Evolutionary conservation across 2,113 vertebrate genomes (phyloP), one percentile per base, ranked within the genome.

Genomic region (Entomyzon cyanotis): DNA sequence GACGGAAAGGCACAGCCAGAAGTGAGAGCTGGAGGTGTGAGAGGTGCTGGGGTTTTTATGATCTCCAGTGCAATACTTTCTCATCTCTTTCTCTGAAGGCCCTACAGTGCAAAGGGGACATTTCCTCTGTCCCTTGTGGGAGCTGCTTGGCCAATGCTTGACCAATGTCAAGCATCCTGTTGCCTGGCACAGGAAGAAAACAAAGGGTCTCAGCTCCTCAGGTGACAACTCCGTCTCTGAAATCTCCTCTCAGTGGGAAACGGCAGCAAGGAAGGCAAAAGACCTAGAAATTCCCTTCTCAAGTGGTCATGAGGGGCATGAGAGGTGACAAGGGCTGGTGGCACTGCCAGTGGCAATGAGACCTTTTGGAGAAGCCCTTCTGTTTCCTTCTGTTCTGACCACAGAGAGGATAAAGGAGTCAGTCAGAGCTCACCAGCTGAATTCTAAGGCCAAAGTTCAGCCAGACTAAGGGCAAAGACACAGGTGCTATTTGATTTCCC

Each of bases 91-190:
- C 44, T 82, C 18, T 88, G 79, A 77, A 31, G 8, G 11, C 24
- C 9, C 25, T 0, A 0, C 12, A 59, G n/a, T 7, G 18, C 21
- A 42, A 67, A 84, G 19, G 28, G 35, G 16, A 60, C 8, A 14
- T 79, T 73, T 77, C 24, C 22, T 71, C 60, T 46, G 20, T 59
- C 28, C 23, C 42, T 9, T 35, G 4, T 46, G 11, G 33, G 15
- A 84, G 7, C 24, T 55, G 49, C 31, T 18, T 67, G 33, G 41
- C 14, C 31, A 59, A 7, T 20, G 5, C 46, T 10, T 39, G 39
- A 39, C 39, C 39, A 39, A 39, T 39, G 39, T 11, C 39, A 39
- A 39, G 11, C 39, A 39, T 39, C 39, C 39, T 39, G 39, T 39
- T 39, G 39, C 20, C n/a, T 58, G 42, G 42, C 33, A 71, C 4